These are phyloP conservation scores for Actinostola sp. DNA, from an alignment of 92 coral and sea anemone genomes.

Conservation along the genomic window DNA sequence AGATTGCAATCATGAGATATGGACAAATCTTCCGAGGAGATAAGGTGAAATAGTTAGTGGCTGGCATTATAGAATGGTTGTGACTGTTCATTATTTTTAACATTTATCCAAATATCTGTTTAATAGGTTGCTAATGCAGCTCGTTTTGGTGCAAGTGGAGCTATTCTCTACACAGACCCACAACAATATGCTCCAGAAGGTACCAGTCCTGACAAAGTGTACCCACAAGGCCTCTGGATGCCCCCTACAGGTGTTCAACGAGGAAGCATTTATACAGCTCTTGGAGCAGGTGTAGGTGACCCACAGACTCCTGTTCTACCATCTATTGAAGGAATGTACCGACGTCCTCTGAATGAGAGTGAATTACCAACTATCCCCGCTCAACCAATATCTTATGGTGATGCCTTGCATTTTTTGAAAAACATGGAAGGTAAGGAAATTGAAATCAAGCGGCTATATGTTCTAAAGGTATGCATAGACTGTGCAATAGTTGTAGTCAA, in stretches of 20 bases:
- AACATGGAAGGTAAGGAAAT: conserved; percentile 50
- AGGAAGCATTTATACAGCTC: conserved; percentile 59
- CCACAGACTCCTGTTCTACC: conserved; percentile 85
- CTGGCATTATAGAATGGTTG: not conserved
- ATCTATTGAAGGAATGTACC: conserved; percentile 69
- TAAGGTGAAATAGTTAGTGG: too few relatives aligned
- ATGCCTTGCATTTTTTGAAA: conserved; percentile 64
- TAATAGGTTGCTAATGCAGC: conserved; percentile 67
- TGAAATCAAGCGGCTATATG: too few relatives aligned
- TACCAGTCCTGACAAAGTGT: conserved; percentile 44
- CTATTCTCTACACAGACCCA: conserved; percentile 76
- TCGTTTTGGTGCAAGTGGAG: conserved; percentile 64
- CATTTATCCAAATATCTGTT: not conserved
- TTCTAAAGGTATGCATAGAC: too few relatives aligned
- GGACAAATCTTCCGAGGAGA: conserved; percentile 66
- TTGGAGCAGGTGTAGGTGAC: conserved; percentile 66
- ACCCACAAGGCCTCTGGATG: conserved; percentile 63
- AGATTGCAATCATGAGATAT: conserved; percentile 68
- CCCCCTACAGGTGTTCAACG: conserved; percentile 77
- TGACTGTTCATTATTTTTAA: not conserved
- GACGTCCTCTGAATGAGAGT: conserved; percentile 52
- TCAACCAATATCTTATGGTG: conserved; percentile 73
- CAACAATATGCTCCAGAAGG: conserved; percentile 71
- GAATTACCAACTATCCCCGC: conserved; percentile 74
- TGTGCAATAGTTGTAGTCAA: too few relatives aligned